A percentile compares a stretch with the other conserved stretches of the same genome.
Conservation (phyloP, 2,888 invertebrate species). For the Lordiphosa andalusiaca region DNA sequence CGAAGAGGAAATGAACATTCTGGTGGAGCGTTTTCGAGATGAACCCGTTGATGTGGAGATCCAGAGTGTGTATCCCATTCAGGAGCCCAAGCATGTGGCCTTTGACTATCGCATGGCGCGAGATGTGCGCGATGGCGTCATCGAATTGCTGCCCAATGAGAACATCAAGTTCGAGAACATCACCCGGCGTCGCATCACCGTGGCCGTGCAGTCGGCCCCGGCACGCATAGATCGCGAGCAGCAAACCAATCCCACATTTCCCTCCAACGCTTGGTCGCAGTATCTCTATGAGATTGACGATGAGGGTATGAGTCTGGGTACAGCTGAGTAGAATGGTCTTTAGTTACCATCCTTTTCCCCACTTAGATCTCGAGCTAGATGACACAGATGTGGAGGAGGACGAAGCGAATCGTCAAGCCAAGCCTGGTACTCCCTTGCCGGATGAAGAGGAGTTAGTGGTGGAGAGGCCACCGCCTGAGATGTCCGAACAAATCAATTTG, state of each 20-base stretch:
- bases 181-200: constrained; percentile 82
- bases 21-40: constrained; percentile 81
- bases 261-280: constrained; percentile 86
- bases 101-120: constrained; percentile 83
- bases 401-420: constrained; percentile 31
- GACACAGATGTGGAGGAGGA: constrained; percentile 68
- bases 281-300: constrained; percentile 82
- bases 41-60: constrained; percentile 86
- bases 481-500: constrained; percentile 75
- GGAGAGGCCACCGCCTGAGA: constrained; percentile 56
- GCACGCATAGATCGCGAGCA: constrained; percentile 81
- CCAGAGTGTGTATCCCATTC: constrained; percentile 83
- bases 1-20: constrained; percentile 83
- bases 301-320: constrained; percentile 47
- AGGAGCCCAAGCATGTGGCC: constrained; percentile 78
- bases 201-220: constrained; percentile 83
- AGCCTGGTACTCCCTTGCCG: constrained; percentile 29
- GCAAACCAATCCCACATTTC: constrained; percentile 86
- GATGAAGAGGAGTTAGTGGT: constrained; percentile 24
- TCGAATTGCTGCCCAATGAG: constrained; percentile 84
- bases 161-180: constrained; percentile 82
- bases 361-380: constrained; percentile 60
- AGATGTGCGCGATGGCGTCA: constrained; percentile 85
- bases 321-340: not conserved
- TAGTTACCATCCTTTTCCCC: rapidly evolving